Evolutionary conservation across 2,797 vertebrate species (phyloP), one percentile per base, ranked within the genome.

Genomic region (Schizothorax lantsangensis): DNA sequence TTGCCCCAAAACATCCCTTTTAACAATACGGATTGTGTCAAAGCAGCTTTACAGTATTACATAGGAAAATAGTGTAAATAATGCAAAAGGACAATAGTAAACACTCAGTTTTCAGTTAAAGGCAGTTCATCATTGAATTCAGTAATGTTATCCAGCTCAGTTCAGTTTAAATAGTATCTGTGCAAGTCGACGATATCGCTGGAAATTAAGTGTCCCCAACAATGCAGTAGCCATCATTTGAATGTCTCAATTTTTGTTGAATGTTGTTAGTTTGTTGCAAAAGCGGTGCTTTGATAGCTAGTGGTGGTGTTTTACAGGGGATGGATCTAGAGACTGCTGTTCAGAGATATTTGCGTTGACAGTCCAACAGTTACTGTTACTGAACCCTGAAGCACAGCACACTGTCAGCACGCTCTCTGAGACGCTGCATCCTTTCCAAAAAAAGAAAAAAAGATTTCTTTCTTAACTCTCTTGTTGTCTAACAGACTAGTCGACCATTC

Each of bases 201-300:
- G 47, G 15, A 49, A 49, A 49, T 49, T 2, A 49, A 49, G 14
- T 49, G 43, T 45, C 43, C 43, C 43, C 43, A 45, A 45, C 3
- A 8, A n/a, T 36, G 1, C 11, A 21, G 33, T 57, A 57, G 21
- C 6, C 52, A 40, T 59, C 33, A 78, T 57, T 36, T 40, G 21
- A 40, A 45, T 73, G 21, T 38, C 47, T 36, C 2, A 21, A 64
- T 40, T 33, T 17, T 75, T 49, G 26, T 74, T 47, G 12, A 77
- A 36, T 21, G 14, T 0, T 4, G 57, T 9, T 15, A 38, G 38
- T 78, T 57, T 57, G 33, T 57, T 78, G 75, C 21, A 38, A 38
- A 79, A 59, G 52, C 15, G 4, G 5, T 78, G 83, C 73, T 84
- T 84, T 84, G 83, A 69, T 40, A 33, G 10, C 23, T 78, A 47